Conservation (phyloP, 1,140 invertebrate species). For the Asbolus verrucosus region DNA sequence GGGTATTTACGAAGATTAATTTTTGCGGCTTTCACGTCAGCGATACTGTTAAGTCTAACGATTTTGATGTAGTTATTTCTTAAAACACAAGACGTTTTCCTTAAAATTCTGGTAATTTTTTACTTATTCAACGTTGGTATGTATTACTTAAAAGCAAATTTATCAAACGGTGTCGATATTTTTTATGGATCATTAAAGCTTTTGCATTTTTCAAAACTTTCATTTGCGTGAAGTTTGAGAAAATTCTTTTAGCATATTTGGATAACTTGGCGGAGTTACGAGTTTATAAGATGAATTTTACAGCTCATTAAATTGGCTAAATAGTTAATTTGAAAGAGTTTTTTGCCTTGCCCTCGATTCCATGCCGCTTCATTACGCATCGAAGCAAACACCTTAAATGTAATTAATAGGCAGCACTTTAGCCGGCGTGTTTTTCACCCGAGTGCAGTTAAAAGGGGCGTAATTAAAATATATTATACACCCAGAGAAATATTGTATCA, state of each 20-base stretch:
- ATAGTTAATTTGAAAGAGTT: conserved; percentile 23
- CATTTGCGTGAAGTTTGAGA: too few relatives aligned
- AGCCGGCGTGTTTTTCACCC: conserved; percentile 23
- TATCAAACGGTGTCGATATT: conserved; percentile 1
- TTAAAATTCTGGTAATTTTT: too few relatives aligned
- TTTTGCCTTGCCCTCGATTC: neutral
- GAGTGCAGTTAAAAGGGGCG: conserved; percentile 8
- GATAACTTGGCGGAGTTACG: conserved; percentile 18
- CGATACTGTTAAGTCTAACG: conserved; percentile 8
- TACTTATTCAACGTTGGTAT: too few relatives aligned
- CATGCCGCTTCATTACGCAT: conserved; percentile 27
- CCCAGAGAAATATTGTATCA: neutral
- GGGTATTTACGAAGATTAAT: conserved; percentile 22
- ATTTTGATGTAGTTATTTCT: neutral
- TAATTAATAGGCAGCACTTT: conserved; percentile 35
- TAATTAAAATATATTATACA: conserved; percentile 31
- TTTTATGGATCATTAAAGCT: conserved; percentile 4
- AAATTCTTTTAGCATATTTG: neutral
- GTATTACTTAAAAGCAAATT: neutral
- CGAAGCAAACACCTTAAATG: conserved; percentile 27
- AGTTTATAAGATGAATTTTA: conserved; percentile 38
- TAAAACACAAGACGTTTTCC: too few relatives aligned
- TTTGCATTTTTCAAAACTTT: neutral
- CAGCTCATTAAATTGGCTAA: conserved; percentile 29
- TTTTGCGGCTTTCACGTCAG: conserved; percentile 3